phyloP scores from a whole-genome alignment of 92 coral and sea anemone genomes.

The Porites evermanni region DNA sequence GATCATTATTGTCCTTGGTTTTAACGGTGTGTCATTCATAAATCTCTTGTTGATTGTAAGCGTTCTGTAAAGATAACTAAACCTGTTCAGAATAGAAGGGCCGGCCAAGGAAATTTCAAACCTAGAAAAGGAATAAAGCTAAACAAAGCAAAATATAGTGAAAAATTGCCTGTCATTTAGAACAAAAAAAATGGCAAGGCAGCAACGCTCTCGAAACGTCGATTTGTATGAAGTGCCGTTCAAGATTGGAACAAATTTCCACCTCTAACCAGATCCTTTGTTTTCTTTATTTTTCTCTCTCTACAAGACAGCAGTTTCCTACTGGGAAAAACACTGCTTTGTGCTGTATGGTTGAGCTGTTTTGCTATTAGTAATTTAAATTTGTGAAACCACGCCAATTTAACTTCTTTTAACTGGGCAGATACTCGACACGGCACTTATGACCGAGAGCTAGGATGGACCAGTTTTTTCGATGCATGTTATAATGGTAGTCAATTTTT shows the following conservation, averaged over 20 bases:
- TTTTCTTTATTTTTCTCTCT: conserved; percentile 7
- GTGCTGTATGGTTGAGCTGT: conserved; percentile 19
- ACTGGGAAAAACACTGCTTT: too few relatives aligned
- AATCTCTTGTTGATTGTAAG: background rate
- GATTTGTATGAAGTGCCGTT: background rate
- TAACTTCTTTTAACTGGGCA: conserved; percentile 17
- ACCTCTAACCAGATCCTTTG: background rate
- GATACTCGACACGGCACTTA: background rate
- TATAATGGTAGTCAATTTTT: background rate
- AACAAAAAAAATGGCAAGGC: too few relatives aligned
- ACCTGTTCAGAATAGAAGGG: too few relatives aligned
- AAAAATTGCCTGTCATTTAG: background rate
- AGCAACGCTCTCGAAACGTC: background rate
- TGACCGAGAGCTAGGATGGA: background rate
- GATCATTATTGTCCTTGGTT: conserved; percentile 6
- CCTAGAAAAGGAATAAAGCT: background rate
- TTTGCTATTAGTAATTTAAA: conserved; percentile 43
- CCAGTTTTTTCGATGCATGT: background rate
- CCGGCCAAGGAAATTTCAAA: too few relatives aligned
- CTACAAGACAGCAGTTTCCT: conserved; percentile 11
- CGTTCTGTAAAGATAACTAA: background rate
- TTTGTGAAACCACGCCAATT: conserved; percentile 33
- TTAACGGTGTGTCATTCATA: background rate
- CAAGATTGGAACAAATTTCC: conserved; percentile 21
- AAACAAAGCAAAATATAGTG: background rate